phyloP scores from a whole-genome alignment of 2,113 vertebrate species.

The Hepsetus odoe region DNA sequence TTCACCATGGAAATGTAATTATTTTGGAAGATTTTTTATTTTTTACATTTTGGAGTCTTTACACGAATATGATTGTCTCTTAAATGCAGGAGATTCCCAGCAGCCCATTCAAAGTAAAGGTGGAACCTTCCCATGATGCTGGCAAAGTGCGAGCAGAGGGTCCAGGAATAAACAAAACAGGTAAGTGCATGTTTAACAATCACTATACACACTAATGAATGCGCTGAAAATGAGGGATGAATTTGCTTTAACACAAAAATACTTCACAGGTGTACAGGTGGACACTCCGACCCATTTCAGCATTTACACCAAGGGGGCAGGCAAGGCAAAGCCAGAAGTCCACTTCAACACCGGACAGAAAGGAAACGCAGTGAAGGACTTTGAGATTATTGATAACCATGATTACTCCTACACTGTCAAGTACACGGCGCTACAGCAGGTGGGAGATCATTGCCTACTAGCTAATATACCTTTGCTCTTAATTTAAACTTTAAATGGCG shows the following conservation, averaged over 20 bases:
- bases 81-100: slow-evolving; percentile 85
- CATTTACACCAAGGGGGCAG: slow-evolving; percentile 90
- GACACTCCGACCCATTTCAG: slow-evolving; percentile 93
- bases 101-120: slow-evolving; percentile 93
- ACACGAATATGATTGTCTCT: neutral
- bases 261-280: slow-evolving; percentile 85
- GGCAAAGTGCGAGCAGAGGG: slow-evolving; percentile 91
- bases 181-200: slow-evolving; percentile 62
- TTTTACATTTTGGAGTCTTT: neutral
- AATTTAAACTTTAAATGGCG: neutral
- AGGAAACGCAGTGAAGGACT: slow-evolving; percentile 86
- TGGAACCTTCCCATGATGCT: slow-evolving; percentile 90
- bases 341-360: slow-evolving; percentile 79
- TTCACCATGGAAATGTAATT: too few relatives aligned
- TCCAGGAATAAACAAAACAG: slow-evolving; percentile 88
- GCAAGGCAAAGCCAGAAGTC: slow-evolving; percentile 89
- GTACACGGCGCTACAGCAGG: slow-evolving; percentile 90
- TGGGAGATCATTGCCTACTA: slow-evolving; percentile 47
- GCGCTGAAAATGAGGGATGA: neutral
- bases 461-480: neutral
- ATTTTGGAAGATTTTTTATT: too few relatives aligned
- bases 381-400: slow-evolving; percentile 94
- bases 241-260: neutral
- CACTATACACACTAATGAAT: neutral
- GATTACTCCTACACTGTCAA: slow-evolving; percentile 95